These are phyloP conservation scores for Operophtera brumata DNA, from an alignment of 2,888 invertebrate species.

Conservation along the genomic window DNA sequence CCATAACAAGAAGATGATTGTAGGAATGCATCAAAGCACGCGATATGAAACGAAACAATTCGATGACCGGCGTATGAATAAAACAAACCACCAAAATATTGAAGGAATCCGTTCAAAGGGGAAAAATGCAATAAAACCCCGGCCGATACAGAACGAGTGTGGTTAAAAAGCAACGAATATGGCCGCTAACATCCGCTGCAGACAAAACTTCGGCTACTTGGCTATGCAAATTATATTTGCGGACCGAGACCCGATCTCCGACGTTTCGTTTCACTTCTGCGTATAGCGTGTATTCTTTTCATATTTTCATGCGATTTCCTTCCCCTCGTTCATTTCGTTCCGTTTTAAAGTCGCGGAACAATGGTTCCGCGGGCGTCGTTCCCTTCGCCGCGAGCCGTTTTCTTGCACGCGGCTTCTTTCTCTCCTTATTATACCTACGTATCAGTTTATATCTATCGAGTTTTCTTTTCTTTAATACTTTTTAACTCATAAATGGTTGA, in stretches of 20 bases:
- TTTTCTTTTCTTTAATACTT: constrained; percentile 80
- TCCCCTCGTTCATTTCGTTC: constrained; percentile 79
- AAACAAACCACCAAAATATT: constrained; percentile 78
- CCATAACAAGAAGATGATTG: constrained; percentile 41
- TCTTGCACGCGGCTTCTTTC: constrained; percentile 73
- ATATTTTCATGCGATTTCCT: constrained; percentile 81
- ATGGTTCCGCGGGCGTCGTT: constrained; percentile 74
- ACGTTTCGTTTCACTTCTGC: constrained; percentile 78
- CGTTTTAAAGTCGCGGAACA: constrained; percentile 78
- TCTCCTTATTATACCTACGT: constrained; percentile 69
- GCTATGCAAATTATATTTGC: constrained; percentile 82
- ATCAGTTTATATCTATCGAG: constrained; percentile 74
- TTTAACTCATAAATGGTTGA: constrained; percentile 78
- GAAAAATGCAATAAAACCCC: constrained; percentile 78
- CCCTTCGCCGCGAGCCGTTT: constrained; percentile 72
- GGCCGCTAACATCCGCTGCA: constrained; percentile 78
- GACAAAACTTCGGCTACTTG: constrained; percentile 80
- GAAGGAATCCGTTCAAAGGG: constrained; percentile 80
- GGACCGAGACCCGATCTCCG: constrained; percentile 78
- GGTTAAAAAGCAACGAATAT: constrained; percentile 80
- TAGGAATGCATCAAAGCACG: constrained; percentile 59
- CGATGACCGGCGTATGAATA: constrained; percentile 76
- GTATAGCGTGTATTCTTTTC: constrained; percentile 79
- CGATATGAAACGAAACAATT: constrained; percentile 75
- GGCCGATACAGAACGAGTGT: constrained; percentile 74